phyloP scores from a whole-genome alignment of 1,140 invertebrate genomes.

The Vanessa atalanta region DNA sequence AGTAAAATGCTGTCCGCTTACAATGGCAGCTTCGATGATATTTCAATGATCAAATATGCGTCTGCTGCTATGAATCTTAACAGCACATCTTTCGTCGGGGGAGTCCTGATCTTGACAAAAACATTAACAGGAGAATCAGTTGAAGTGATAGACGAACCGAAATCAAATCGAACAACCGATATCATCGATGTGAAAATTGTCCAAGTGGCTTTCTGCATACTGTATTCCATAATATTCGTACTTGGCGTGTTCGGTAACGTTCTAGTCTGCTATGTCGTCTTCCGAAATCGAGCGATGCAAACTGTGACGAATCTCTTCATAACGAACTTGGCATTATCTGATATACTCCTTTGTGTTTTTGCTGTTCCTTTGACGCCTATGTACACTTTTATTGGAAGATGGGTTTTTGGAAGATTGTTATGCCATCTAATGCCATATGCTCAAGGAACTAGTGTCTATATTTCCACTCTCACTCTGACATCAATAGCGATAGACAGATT shows the following conservation, averaged over 20 bases:
- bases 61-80: constrained; percentile 61
- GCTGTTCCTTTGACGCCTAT: constrained; percentile 96
- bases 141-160: constrained; percentile 67
- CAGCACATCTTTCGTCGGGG: constrained; percentile 53
- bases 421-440: constrained; percentile 97
- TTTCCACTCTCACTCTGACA: constrained; percentile 96
- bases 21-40: constrained; percentile 43
- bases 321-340: constrained; percentile 97
- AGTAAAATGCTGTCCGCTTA: constrained; percentile 24
- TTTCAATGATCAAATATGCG: constrained; percentile 40
- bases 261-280: constrained; percentile 95
- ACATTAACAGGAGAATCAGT: constrained; percentile 70
- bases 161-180: constrained; percentile 74
- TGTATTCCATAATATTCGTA: constrained; percentile 93
- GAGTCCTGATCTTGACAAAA: constrained; percentile 66
- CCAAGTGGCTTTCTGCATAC: constrained; percentile 89
- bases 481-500: constrained; percentile 98
- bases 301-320: constrained; percentile 99
- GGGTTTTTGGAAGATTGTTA: constrained; percentile 93
- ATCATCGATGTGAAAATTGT: constrained; percentile 85
- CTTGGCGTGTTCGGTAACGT: constrained; percentile 96
- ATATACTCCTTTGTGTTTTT: constrained; percentile 95
- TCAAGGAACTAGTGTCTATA: constrained; percentile 96
- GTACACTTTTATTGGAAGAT: constrained; percentile 93
- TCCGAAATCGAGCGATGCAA: constrained; percentile 96